Conservation (phyloP, 2,888 invertebrate genomes). For the Patella pellucida region DNA sequence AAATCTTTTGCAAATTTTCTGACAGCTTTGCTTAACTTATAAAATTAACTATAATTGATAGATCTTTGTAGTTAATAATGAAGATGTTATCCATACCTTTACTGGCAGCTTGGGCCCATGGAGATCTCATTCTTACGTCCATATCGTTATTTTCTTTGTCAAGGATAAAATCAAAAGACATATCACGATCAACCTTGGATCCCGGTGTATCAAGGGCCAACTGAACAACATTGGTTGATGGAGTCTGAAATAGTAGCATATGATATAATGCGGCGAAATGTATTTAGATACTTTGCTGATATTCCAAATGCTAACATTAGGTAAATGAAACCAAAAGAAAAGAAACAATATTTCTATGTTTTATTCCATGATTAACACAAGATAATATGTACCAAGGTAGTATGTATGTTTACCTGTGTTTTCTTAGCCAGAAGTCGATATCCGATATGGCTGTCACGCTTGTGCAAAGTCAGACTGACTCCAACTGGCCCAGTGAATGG, state of each 20-base stretch:
- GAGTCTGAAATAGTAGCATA: constrained; percentile 39
- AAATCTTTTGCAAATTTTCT: no score
- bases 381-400: no score
- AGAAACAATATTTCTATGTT: background rate
- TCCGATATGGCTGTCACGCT: constrained; percentile 42
- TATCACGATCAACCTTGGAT: constrained; percentile 79
- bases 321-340: background rate
- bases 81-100: constrained; percentile 39
- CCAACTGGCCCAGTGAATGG: constrained; percentile 45
- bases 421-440: constrained; percentile 45
- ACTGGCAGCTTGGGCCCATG: constrained; percentile 60
- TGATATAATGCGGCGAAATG: no score
- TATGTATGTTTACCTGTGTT: constrained; percentile 12
- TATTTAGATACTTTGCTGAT: no score
- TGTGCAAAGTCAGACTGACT: constrained; percentile 38
- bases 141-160: constrained; percentile 52
- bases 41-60: no score
- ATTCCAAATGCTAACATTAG: background rate
- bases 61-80: no score
- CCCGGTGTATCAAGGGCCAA: constrained; percentile 85
- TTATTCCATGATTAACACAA: no score
- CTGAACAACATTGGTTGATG: constrained; percentile 38
- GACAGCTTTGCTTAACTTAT: no score
- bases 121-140: constrained; percentile 58
- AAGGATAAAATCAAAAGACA: constrained; percentile 68